phyloP scores from a whole-genome alignment of 2,797 vertebrate species.

The Chaunax sp. region DNA sequence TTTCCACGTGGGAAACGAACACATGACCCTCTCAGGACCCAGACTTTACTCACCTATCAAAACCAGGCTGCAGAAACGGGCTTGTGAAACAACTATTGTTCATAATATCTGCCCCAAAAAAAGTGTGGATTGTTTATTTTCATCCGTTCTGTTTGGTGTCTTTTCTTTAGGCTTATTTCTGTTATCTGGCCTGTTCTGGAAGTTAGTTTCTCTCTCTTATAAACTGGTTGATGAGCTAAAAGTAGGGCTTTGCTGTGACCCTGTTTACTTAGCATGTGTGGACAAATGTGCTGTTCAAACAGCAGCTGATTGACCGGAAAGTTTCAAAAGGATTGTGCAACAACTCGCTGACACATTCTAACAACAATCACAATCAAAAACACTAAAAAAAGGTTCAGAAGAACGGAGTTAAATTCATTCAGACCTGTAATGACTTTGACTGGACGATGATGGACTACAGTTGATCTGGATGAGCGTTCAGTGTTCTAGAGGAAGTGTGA shows the following conservation, averaged over 20 bases:
- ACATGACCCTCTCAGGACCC: conserved; percentile 46
- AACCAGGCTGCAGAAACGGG: conserved; percentile 35
- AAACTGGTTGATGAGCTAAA: conserved; percentile 62
- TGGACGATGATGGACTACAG: conserved; percentile 20
- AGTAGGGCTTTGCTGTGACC: conserved; percentile 51
- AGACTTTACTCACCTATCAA: conserved; percentile 38
- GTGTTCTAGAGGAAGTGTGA: conserved; percentile 44
- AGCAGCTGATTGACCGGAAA: conserved; percentile 75
- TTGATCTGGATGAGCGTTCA: too few species aligned
- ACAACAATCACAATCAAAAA: conserved; percentile 10
- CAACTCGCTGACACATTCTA: conserved; percentile 17
- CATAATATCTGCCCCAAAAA: conserved; percentile 14
- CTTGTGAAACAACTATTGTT: conserved; percentile 44
- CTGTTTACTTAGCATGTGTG: conserved; percentile 83
- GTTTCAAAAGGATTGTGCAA: conserved; percentile 68
- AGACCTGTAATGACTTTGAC: conserved; percentile 3
- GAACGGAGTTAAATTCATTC: background rate
- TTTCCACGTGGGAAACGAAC: conserved; percentile 27
- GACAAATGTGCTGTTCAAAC: conserved; percentile 79
- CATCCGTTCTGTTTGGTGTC: conserved; percentile 13
- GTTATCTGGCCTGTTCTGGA: conserved; percentile 58
- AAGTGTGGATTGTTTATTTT: conserved; percentile 6
- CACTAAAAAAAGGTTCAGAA: too few species aligned
- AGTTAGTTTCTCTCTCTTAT: conserved; percentile 64
- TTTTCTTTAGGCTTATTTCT: conserved; percentile 23